Evolutionary conservation across 2,888 invertebrate species (phyloP), one percentile per base, ranked within the genome.

Genomic region (Acrobasis consociella): DNA sequence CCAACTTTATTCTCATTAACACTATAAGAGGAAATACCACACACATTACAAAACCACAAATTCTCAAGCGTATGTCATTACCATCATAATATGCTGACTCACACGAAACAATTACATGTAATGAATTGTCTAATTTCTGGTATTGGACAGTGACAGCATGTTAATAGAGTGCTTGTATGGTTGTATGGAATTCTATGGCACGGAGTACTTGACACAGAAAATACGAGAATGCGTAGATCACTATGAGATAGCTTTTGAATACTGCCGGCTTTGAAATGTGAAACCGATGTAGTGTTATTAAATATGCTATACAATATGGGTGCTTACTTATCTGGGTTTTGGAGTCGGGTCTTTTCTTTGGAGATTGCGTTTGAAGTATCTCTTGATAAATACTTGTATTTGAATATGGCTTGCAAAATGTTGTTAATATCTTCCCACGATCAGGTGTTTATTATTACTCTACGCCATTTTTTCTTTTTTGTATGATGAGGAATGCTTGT

Each of bases 111-210:
- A 92, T 91, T 83, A 85, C 77, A 77, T 71, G 77, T 91, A 91
- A 92, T 91, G 91, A 91, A 87, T 90, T 88, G 90, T 86, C 87
- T 86, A 86, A 89, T 87, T 83, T 81, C 79, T 73, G 71, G 75
- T 75, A 77, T 77, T 74, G 73, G 74, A 81, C 79, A 82, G 74
- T 81, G 83, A 83, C 83, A 81, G 84, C 73, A 74, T 81, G 82
- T 83, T 85, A 86, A 87, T 83, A 80, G 79, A 73, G 70, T 46
- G n/a, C 65, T 38, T 55, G 51, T 52, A 42, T 65, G 59, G 64
- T 62, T 64, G 71, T 73, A 72, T 72, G 69, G 64, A 69, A 73
- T 76, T 72, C 68, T 42, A 39, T 9, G 39, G n/a, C 9, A 39
- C 68, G 62, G 65, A 62, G 69, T 65, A 72, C 71, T 72, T 71